phyloP scores from a whole-genome alignment of 2,888 invertebrate species.

The Calliphora vomitoria region DNA sequence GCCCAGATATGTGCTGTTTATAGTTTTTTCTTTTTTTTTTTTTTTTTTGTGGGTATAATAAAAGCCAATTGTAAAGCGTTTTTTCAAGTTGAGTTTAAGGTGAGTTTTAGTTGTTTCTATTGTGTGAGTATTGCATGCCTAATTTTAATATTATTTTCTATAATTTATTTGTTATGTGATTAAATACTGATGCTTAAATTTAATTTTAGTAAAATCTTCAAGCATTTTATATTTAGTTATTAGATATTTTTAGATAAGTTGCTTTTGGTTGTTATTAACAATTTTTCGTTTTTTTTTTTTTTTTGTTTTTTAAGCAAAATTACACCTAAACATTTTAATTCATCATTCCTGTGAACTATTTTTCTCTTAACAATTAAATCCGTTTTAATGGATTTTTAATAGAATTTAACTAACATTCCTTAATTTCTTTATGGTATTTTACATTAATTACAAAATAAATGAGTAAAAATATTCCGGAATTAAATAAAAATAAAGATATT shows the following conservation, averaged over 20 bases:
- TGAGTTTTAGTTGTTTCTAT: constrained; percentile 75
- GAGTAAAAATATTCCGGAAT: constrained; percentile 70
- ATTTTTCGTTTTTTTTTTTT: constrained; percentile 19
- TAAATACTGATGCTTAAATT: constrained; percentile 23
- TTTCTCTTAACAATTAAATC: constrained; percentile 48
- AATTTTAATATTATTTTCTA: not conserved
- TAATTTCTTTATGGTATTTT: constrained; percentile 43
- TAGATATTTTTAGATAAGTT: too few species aligned
- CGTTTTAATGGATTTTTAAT: constrained; percentile 52
- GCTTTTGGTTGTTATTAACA: constrained; percentile 29
- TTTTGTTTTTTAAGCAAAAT: constrained; percentile 21
- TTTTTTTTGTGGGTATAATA: constrained; percentile 68
- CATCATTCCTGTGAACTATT: constrained; percentile 43
- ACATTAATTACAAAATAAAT: constrained; percentile 63
- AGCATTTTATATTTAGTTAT: constrained; percentile 24
- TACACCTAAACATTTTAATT: constrained; percentile 32
- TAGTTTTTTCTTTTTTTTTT: constrained; percentile 38
- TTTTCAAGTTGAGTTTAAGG: constrained; percentile 72
- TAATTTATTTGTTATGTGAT: not conserved
- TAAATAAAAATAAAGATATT: constrained; percentile 42
- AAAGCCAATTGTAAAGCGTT: constrained; percentile 71
- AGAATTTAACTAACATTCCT: constrained; percentile 58
- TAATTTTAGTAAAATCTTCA: constrained; percentile 55
- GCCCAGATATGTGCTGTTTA: constrained; percentile 35
- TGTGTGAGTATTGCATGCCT: constrained; percentile 49